Percentiles rank a stretch among this genome's conserved stretches.
These are phyloP conservation scores for Dryas iulia DNA, from an alignment of 1,140 invertebrate genomes.

Conservation along the genomic window DNA sequence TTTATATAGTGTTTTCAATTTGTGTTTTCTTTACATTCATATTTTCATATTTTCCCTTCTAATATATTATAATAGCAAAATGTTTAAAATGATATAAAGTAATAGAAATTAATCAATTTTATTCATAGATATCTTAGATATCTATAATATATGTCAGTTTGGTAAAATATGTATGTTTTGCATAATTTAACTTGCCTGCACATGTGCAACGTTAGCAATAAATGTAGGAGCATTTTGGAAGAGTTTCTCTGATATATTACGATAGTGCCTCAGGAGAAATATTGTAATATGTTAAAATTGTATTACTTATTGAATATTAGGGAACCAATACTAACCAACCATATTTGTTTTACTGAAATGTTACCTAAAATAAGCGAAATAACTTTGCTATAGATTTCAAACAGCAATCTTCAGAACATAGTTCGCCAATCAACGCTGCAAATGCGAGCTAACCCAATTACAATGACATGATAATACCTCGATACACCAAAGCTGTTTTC, in stretches of 20 bases:
- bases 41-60: too few species aligned
- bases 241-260: not conserved
- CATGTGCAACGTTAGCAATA: not conserved
- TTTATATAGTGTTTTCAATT: not conserved
- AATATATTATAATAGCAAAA: too few species aligned
- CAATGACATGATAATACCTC: not conserved
- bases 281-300: not conserved
- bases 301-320: not conserved
- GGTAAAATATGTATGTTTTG: not conserved
- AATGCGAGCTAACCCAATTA: not conserved
- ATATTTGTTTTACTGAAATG: not conserved
- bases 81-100: too few species aligned
- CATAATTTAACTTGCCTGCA: not conserved
- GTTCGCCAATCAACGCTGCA: not conserved
- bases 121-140: too few species aligned
- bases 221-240: not conserved
- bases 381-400: not conserved
- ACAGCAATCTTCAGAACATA: not conserved
- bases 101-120: too few species aligned
- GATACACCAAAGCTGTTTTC: not conserved
- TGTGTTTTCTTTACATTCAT: too few species aligned
- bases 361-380: not conserved
- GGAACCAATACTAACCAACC: not conserved
- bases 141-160: not conserved
- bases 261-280: not conserved